Base-by-base conservation (phyloP, 2,888 invertebrate species). In the Conistra vaccinii region DNA sequence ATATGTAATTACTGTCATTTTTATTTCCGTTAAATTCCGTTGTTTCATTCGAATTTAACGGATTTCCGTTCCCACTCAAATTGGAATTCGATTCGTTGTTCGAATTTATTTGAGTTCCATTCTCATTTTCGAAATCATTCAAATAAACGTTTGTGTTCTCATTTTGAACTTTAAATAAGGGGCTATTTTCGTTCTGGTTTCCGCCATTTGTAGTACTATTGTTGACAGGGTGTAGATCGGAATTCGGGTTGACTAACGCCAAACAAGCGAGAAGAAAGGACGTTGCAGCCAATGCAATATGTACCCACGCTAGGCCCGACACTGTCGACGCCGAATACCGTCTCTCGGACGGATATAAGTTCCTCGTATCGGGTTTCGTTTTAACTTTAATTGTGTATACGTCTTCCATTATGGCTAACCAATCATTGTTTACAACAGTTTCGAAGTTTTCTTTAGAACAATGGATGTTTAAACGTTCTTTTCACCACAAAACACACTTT, bases 241-340 rank as follows among this genome's bases (percentile, higher is more conserved):
- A 83, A 72, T 90, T 92, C 6, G 95, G 94, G 77, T 93, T 95
- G 42, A 94, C 92, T 76, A 96, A 85, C 1, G 97, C 97, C 26
- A 97, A 88, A 71, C 96, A 96, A 0, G 97, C 97, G 68, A 97
- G 93, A 0, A 97, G 89, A 62, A 97, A 95, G 1, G 97, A 96
- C 1, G 97, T 97, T 0, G 96, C 93, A 0, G 97, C 97, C n/a
- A 98, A 93, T 0, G 97, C 97, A 14, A 97, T 93, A 85, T 97
- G 97, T 0, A 97, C 97, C 92, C 97, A 97, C 3, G 97, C 97
- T 55, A 98, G 89, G 0, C 97, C 97, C 6, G 97, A 96, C 1
- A 97, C 97, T 0, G 97, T 97, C 0, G 97, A 97, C 0, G 97
- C 97, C 0, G 97, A 97, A 88, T 97, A 97, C 72, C 97, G 94